Evolutionary conservation across 2,888 invertebrate genomes (phyloP).

Genomic region (Campoplex capitator): DNA sequence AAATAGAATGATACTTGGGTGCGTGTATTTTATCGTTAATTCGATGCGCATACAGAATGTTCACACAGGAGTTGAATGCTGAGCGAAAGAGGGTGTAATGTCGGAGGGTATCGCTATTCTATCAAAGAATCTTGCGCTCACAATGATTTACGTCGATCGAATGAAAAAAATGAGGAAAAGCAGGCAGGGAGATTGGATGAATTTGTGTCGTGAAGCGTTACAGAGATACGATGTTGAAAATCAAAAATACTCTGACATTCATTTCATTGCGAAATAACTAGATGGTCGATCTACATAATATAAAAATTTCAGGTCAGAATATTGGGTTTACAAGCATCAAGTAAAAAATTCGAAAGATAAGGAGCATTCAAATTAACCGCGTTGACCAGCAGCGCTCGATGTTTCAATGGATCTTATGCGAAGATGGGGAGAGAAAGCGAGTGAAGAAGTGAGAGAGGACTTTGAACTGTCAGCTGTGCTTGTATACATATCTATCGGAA

Average conservation of each 20-base stretch:
- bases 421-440: background rate
- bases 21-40: too few species aligned
- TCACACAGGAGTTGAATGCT: background rate
- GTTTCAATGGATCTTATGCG: background rate
- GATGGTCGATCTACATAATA: too few species aligned
- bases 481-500: background rate
- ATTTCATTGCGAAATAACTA: too few species aligned
- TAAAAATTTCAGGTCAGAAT: too few species aligned
- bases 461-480: constrained; percentile 5
- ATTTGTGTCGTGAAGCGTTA: background rate
- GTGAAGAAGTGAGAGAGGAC: constrained; percentile 61
- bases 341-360: too few species aligned
- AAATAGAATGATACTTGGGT: too few species aligned
- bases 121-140: constrained; percentile 28
- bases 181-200: background rate
- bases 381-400: background rate
- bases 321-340: too few species aligned
- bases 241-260: background rate
- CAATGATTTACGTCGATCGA: constrained; percentile 16
- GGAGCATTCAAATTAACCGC: background rate
- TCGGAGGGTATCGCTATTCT: constrained; percentile 22
- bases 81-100: background rate
- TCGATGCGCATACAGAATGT: background rate
- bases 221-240: background rate
- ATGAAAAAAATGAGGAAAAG: constrained; percentile 10